These are phyloP conservation scores for Calonectris borealis DNA, from an alignment of 2,113 vertebrate species.

Conservation along the genomic window DNA sequence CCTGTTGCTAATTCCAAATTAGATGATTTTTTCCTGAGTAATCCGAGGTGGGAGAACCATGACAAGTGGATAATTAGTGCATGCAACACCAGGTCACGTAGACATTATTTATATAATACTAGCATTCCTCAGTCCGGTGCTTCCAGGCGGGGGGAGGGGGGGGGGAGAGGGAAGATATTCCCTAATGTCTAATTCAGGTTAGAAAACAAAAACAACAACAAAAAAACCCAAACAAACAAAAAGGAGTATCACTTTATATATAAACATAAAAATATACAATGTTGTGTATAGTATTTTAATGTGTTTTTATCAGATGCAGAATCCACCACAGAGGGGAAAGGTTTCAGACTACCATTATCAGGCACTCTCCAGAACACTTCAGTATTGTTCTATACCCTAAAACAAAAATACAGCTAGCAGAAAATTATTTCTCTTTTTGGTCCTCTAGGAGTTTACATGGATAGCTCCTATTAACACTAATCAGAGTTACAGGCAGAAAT, in stretches of 20 bases:
- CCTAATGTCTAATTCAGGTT: background rate
- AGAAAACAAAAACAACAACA: background rate
- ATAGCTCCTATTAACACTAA: background rate
- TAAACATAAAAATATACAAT: background rate
- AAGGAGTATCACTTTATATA: background rate
- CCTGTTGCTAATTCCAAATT: constrained; percentile 8
- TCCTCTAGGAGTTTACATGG: background rate
- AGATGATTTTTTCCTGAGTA: background rate
- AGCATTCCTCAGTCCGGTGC: background rate
- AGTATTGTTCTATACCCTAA: background rate
- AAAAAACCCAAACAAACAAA: background rate
- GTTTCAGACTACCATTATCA: background rate
- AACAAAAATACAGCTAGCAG: background rate
- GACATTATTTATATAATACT: background rate
- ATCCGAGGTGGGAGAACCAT: background rate
- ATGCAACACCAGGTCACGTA: background rate
- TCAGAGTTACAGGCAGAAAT: constrained; percentile 21
- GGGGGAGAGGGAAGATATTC: background rate
- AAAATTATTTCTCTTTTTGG: background rate
- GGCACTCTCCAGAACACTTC: background rate
- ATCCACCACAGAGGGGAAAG: background rate
- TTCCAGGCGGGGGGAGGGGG: background rate
- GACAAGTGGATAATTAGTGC: constrained; percentile 5
- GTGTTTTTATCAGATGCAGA: background rate
- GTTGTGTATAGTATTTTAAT: background rate